Percentiles rank a stretch among this genome's conserved stretches.
Evolutionary conservation across 1,140 invertebrate genomes (phyloP).

Genomic region (fruit fly (Drosophila melanogaster)): DNA sequence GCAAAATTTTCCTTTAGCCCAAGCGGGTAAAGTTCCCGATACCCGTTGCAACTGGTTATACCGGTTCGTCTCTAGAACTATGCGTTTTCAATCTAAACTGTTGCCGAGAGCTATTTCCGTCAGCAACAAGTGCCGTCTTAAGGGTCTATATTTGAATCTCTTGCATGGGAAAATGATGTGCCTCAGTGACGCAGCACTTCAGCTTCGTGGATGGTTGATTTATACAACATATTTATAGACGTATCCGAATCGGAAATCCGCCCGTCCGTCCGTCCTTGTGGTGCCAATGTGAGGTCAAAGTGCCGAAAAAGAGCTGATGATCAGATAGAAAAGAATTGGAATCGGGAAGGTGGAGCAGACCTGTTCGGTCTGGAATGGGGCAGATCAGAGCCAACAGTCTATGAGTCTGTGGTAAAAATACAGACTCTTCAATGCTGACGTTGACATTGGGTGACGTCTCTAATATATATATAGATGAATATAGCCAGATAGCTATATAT

Average conservation of each 20-base stretch:
- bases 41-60: slow-evolving; percentile 43
- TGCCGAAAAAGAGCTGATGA: slow-evolving; percentile 1
- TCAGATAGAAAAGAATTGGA: slow-evolving; percentile 1
- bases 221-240: neutral
- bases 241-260: slow-evolving; percentile 18
- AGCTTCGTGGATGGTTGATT: neutral
- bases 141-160: neutral
- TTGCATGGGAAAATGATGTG: neutral
- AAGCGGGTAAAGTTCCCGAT: slow-evolving; percentile 1
- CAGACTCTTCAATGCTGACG: slow-evolving; percentile 20
- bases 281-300: slow-evolving; percentile 4
- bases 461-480: too few relatives aligned
- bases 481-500: neutral
- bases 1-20: slow-evolving; percentile 6
- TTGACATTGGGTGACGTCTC: slow-evolving; percentile 33
- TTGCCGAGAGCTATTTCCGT: slow-evolving; percentile 18
- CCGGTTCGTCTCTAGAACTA: slow-evolving; percentile 20
- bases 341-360: slow-evolving; percentile 24
- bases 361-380: slow-evolving; percentile 39
- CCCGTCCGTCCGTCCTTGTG: slow-evolving; percentile 17
- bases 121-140: slow-evolving; percentile 10
- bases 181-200: slow-evolving; percentile 6
- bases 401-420: slow-evolving; percentile 31
- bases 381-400: slow-evolving; percentile 11
- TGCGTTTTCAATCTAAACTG: slow-evolving; percentile 17